Base-by-base conservation (phyloP, 2,113 vertebrate species). In the Polypterus bichir region DNA sequence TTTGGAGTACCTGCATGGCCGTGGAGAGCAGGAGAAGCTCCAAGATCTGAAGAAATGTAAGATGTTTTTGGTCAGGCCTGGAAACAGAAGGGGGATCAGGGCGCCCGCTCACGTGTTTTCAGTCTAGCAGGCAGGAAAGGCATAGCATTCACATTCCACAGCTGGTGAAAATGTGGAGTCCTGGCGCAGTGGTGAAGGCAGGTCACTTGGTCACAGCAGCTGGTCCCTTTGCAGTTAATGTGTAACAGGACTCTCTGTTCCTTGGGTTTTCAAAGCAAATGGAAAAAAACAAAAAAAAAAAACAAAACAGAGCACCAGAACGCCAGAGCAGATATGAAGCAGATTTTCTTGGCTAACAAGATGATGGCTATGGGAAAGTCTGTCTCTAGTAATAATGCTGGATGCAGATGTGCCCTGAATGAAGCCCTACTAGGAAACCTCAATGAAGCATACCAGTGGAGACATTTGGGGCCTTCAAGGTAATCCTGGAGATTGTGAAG, bases 131-230 rank as follows among this genome's bases (percentile, higher is more conserved):
- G 47, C 54, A 47, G 54, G 54, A 52, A n/a, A 62, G 46, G 60
- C 61, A 55, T 56, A 11, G n/a, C 53, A 55, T 49, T 52, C 61
- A 48, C 46, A 56, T 11, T 47, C 46, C 61, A 46, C 61, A 62
- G 61, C 61, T 56, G 61, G 53, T 55, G 49, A 46, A 46, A 62
- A 46, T n/a, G 54, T 62, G 61, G 54, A 56, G 56, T 55, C 53
- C 48, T 55, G 46, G 61, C 54, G 61, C 46, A 44, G 45, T 27
- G 61, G 45, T 8, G 3, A 62, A 11, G 52, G 46, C 46, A 48
- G 54, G 51, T 56, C 61, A 62, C 11, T 56, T 47, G 53, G 49
- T 56, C 49, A 54, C 49, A 62, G 60, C 46, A 54, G 46, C 60
- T 10, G 5, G 49, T 61, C 60, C 60, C 60, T 3, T 49, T 61